Evolutionary conservation across 2,797 vertebrate genomes (phyloP).

Genomic region (Micrastur ruficollis): DNA sequence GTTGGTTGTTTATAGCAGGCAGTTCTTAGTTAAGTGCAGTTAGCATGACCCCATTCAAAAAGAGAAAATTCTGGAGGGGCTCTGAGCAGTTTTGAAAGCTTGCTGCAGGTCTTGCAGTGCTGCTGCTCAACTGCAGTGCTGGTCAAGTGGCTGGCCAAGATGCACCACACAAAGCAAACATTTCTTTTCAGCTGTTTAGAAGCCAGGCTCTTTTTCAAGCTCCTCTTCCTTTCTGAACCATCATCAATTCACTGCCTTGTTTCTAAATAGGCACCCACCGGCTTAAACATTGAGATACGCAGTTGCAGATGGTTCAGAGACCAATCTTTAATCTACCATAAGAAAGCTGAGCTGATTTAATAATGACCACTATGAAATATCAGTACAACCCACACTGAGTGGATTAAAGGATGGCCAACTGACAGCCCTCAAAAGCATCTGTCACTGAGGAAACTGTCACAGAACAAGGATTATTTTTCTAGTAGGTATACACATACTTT

Average conservation of each 20-base stretch:
- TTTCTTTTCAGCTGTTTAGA: not conserved
- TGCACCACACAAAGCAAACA: not conserved
- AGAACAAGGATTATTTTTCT: not conserved
- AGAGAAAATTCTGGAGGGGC: not conserved
- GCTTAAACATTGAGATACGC: not conserved
- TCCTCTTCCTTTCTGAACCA: not conserved
- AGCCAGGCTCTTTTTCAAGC: not conserved
- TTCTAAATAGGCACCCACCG: not conserved
- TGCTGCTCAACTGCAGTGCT: fast-evolving
- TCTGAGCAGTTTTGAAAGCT: not conserved
- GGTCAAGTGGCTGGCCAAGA: not conserved
- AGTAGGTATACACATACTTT: fast-evolving
- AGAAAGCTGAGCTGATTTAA: slow-evolving; percentile 37
- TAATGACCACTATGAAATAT: not conserved
- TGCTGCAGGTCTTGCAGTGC: not conserved
- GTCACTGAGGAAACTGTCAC: not conserved
- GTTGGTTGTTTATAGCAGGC: not conserved
- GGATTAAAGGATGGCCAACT: slow-evolving; percentile 43
- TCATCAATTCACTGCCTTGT: not conserved
- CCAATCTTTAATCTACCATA: not conserved
- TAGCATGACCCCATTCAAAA: not conserved
- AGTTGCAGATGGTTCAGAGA: not conserved
- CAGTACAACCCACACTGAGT: not conserved
- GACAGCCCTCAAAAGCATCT: slow-evolving; percentile 16
- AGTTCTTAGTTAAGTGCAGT: not conserved